Percentiles rank a stretch among this genome's conserved stretches.
Evolutionary conservation across 2,113 vertebrate genomes (phyloP).

Genomic region (Turnix velox): DNA sequence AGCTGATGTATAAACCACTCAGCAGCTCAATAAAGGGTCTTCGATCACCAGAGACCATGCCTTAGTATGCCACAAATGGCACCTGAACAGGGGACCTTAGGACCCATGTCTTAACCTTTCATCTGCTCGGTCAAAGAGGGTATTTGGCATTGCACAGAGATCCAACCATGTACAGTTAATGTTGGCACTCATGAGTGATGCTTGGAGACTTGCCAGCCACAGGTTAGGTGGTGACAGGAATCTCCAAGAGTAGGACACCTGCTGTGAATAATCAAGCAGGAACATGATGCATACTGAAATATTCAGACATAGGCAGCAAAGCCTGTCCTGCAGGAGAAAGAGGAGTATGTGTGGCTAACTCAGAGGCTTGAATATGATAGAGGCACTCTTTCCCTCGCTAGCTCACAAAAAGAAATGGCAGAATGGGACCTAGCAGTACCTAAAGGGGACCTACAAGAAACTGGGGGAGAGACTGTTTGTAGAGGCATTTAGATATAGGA

Average conservation of each 20-base stretch:
- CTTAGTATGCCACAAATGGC: no score
- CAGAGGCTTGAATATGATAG: background rate
- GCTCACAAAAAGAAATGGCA: background rate
- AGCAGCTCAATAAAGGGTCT: no score
- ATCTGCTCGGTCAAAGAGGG: background rate
- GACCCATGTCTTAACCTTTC: no score
- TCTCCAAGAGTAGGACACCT: background rate
- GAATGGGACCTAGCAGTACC: background rate
- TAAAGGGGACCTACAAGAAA: no score
- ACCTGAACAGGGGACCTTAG: no score
- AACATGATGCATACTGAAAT: background rate
- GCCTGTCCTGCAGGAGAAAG: background rate
- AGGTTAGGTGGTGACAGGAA: background rate
- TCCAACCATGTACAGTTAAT: background rate
- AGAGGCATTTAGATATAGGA: no score
- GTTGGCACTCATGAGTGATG: background rate
- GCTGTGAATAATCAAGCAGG: background rate
- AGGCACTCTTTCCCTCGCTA: background rate
- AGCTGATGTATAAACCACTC: no score
- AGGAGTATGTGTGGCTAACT: background rate
- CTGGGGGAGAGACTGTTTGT: no score
- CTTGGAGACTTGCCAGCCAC: background rate
- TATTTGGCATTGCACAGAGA: background rate
- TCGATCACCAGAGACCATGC: no score
- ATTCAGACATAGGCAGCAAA: constrained; percentile 31